Percentiles rank a stretch among this genome's conserved stretches.
phyloP scores from a whole-genome alignment of 2,888 invertebrate species.

The Caenorhabditis becei region DNA sequence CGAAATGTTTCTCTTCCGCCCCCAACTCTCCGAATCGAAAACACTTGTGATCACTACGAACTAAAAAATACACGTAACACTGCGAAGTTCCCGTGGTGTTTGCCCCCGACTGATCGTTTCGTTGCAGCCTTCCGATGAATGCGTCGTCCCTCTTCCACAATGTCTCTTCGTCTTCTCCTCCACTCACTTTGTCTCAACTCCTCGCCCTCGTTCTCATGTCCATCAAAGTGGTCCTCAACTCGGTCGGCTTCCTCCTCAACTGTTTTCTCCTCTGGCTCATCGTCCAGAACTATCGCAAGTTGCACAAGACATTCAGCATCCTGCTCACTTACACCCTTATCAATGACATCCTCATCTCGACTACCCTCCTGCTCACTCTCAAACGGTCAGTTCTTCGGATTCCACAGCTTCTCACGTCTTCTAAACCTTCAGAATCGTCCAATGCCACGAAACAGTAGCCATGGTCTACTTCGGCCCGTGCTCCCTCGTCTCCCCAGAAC shows the following conservation, averaged over 20 bases:
- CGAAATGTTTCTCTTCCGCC: neutral
- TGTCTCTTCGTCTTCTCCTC: constrained; percentile 6
- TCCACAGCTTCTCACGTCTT: neutral
- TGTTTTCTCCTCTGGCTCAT: constrained; percentile 47
- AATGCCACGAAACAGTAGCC: constrained; percentile 55
- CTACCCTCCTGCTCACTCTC: constrained; percentile 39
- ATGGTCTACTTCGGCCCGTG: constrained; percentile 54
- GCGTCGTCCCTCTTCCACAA: constrained; percentile 1
- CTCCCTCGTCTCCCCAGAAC: constrained; percentile 21
- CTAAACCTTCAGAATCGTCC: constrained; percentile 30
- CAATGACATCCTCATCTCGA: constrained; percentile 53
- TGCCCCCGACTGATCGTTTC: neutral
- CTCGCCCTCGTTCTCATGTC: constrained; percentile 40
- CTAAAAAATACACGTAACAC: constrained; percentile 21
- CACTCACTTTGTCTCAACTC: constrained; percentile 22
- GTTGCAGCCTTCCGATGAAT: constrained; percentile 12
- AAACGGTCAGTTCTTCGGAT: constrained; percentile 25
- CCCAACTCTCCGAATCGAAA: neutral
- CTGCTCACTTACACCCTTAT: constrained; percentile 49
- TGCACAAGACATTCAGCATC: constrained; percentile 54
- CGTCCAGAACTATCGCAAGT: constrained; percentile 38
- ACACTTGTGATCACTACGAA: constrained; percentile 16
- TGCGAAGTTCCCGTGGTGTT: neutral
- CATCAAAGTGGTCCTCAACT: constrained; percentile 48
- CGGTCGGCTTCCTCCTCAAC: constrained; percentile 41